Evolutionary conservation across 2,113 vertebrate genomes (phyloP), one percentile per base, ranked within the genome.

Genomic region (Myrmecophaga tridactyla): DNA sequence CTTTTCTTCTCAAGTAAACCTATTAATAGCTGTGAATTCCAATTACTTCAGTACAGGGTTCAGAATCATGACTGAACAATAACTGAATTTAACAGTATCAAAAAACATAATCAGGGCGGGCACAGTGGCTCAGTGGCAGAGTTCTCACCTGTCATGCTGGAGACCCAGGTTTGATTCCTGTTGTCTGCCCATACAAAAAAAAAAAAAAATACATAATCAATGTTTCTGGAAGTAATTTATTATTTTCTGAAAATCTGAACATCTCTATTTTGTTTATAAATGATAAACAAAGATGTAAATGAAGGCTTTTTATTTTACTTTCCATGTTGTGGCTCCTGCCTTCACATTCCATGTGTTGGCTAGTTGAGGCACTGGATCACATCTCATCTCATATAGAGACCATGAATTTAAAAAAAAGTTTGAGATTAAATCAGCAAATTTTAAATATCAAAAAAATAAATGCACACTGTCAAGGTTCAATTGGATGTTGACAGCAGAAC

Each of bases 221-320:
- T 81, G 46, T 94, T 82, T 23, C 7, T 90, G 76, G 67, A 60
- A 25, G 6, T 39, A 90, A 31, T n/a, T n/a, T n/a, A 83, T 91
- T 87, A 25, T 60, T 76, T 87, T 91, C n/a, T 94, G 48, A 51
- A 90, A 90, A 86, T 48, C 29, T 82, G 41, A 36, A 86, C 23
- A 63, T 29, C 14, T 84, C 53, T 67, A 60, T 51, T 62, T 73
- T 77, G 4, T 60, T 81, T 69, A n/a, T n/a, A n/a, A n/a, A n/a
- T n/a, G n/a, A n/a, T n/a, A n/a, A n/a, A n/a, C n/a, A 82, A 91
- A 87, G 36, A 58, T 39, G 87, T 90, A 89, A 85, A 80, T 65
- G 72, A 69, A 88, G 56, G 31, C n/a, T 29, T 76, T 25, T 67
- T 53, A 60, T n/a, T n/a, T n/a, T 20, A 48, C 60, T 82, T 94